Base-by-base conservation (phyloP, 2,113 vertebrate species). In the Spheniscus mendiculus region DNA sequence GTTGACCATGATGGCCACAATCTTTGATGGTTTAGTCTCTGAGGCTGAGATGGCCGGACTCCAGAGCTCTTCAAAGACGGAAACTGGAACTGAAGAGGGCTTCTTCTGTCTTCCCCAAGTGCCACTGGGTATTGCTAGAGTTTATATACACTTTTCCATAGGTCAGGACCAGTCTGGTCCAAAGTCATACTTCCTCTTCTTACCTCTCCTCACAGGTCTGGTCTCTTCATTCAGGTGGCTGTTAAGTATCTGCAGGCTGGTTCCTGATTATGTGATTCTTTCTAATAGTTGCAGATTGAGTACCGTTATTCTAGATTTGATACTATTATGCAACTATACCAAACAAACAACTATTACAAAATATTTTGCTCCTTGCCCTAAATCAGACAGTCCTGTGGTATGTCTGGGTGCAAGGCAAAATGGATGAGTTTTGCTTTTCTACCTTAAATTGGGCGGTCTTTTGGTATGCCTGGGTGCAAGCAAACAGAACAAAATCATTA, bases 241-340 rank as follows among this genome's bases (percentile, higher is more conserved):
- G 30, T 42, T 29, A 69, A 0, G 0, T 32, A 58, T 47, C 30
- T 69, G 44, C 52, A 66, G 53, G 38, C 15, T 69, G 42, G 17
- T 22, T 73, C 27, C 0, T 0, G 32, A 65, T 53, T 38, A 38
- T 0, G 1, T 7, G 25, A 55, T 58, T 91, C 25, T 49, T 76
- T 91, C 44, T 63, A 22, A 38, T 10, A 85, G 32, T 2, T 67
- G 49, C 34, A 77, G 36, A 87, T 2, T n/a, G 29, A 30, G 9
- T 61, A 38, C 38, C n/a, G 83, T 79, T 82, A 74, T 26, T 70
- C 82, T 74, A 42, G 26, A 82, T 74, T 79, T 82, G 32, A 23
- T 47, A 23, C 7, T 74, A 16, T 32, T 59, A 38, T 22, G 30
- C 42, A 70, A 45, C 21, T 81, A 21, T 40, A 82, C 29, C 15